Base-by-base conservation (phyloP, 2,797 vertebrate genomes). In the Limnodromus scolopaceus region DNA sequence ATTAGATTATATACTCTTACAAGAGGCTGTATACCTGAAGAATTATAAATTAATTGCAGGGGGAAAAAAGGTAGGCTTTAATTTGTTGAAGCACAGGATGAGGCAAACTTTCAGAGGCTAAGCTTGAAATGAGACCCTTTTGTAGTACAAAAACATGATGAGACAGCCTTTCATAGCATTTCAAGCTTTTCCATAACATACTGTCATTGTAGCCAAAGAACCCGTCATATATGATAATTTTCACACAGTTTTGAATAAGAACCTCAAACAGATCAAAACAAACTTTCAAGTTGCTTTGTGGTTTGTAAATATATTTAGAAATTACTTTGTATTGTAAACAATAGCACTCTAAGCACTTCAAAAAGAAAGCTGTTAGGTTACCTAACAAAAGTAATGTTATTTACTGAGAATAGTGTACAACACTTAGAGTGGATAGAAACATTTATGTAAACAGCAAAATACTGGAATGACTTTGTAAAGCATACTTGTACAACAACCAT, bases 121-220 rank as follows among this genome's bases (percentile, higher is more conserved):
- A 53, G 70, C 89, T 86, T 79, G 79, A 94, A 96, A 95, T 87
- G 83, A 89, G 87, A 97, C 77, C 85, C 94, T 95, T 96, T 96
- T 94, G 93, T 97, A 97, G 87, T 79, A 97, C 96, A 96, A 97
- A 97, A 93, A 82, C 93, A 89, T 0, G 65, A 96, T 86, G 89
- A 97, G 95, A 97, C 95, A 96, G 92, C 77, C 94, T 88, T 95
- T 96, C 94, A 94, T 3, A 87, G 89, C 70, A 89, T 95, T 96
- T 96, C 95, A 96, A 97, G 95, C 94, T 96, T 95, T 91, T 95
- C 93, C 63, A 28, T 87, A 89, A 87, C 28, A 54, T 54, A 88
- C 63, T 97, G 87, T 96, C 95, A 95, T 10, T 57, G 77, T 22
- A 86, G 77, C 74, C 93, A 93, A 94, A 95, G 85, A 95, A 90